A percentile compares a stretch with the other conserved stretches of the same genome.
phyloP scores from a whole-genome alignment of 2,888 invertebrate species.

The Cephus pygmeus region DNA sequence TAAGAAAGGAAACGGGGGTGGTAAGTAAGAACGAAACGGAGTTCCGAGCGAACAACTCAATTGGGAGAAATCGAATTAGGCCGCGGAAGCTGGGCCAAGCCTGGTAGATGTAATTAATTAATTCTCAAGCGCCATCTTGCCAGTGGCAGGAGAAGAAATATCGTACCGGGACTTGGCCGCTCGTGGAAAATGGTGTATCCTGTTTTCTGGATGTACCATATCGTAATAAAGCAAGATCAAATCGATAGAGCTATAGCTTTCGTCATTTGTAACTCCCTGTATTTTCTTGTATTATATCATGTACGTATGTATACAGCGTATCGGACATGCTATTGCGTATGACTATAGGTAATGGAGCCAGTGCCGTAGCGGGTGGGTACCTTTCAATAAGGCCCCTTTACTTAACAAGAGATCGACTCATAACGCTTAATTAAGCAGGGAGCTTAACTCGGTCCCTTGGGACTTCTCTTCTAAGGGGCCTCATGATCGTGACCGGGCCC shows the following conservation, averaged over 20 bases:
- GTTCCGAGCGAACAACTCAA: constrained; percentile 52
- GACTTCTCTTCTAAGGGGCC: constrained; percentile 19
- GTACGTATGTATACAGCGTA: too few species aligned
- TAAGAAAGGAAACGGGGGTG: constrained; percentile 19
- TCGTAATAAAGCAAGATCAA: too few species aligned
- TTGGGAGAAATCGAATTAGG: constrained; percentile 62
- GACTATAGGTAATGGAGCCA: too few species aligned
- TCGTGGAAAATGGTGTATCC: too few species aligned
- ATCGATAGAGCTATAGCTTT: too few species aligned
- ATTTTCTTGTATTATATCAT: too few species aligned
- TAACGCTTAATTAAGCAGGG: constrained; percentile 64
- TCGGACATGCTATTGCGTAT: too few species aligned
- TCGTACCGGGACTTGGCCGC: constrained; percentile 24
- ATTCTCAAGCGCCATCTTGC: constrained; percentile 55
- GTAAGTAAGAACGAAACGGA: constrained; percentile 23
- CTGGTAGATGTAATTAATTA: constrained; percentile 60
- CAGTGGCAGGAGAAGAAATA: constrained; percentile 51
- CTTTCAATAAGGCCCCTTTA: not conserved
- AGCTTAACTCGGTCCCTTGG: constrained; percentile 31
- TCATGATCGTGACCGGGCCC: constrained; percentile 62
- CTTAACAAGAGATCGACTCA: constrained; percentile 64
- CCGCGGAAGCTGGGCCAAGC: constrained; percentile 26
- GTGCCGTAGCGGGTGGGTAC: too few species aligned
- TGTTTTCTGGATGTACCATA: too few species aligned
- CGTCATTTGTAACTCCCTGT: too few species aligned